These are phyloP conservation scores for Notolabrus celidotus DNA, from an alignment of 2,797 vertebrate species.

Conservation along the genomic window DNA sequence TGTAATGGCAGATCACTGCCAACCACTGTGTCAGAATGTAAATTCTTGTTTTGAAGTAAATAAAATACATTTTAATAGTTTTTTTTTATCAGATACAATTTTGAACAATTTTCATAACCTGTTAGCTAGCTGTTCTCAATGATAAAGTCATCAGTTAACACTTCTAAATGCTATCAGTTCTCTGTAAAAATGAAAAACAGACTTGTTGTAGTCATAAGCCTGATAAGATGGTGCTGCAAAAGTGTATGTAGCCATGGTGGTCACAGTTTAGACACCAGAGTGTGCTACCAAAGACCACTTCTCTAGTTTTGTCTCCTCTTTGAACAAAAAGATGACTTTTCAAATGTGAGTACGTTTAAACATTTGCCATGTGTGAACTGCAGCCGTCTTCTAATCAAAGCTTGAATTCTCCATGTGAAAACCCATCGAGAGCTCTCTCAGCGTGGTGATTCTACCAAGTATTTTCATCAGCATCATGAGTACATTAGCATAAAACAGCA, in stretches of 20 bases:
- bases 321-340: background rate
- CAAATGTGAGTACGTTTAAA: background rate
- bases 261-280: background rate
- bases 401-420: background rate
- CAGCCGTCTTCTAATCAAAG: background rate
- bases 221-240: background rate
- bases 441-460: background rate
- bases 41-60: too few species aligned
- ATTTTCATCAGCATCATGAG: constrained; percentile 21
- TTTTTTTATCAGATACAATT: too few species aligned
- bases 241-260: too few species aligned
- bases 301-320: background rate
- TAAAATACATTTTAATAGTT: too few species aligned
- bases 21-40: too few species aligned
- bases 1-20: too few species aligned
- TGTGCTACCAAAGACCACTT: background rate
- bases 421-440: background rate
- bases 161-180: too few species aligned
- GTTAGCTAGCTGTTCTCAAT: too few species aligned
- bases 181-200: background rate
- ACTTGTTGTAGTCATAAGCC: background rate
- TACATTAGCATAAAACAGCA: constrained; percentile 34
- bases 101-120: too few species aligned
- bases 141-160: too few species aligned
- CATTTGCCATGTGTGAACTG: background rate